Conservation (phyloP, 37 sponge, comb jelly and placozoan species). For the Oscarella lobularis region DNA sequence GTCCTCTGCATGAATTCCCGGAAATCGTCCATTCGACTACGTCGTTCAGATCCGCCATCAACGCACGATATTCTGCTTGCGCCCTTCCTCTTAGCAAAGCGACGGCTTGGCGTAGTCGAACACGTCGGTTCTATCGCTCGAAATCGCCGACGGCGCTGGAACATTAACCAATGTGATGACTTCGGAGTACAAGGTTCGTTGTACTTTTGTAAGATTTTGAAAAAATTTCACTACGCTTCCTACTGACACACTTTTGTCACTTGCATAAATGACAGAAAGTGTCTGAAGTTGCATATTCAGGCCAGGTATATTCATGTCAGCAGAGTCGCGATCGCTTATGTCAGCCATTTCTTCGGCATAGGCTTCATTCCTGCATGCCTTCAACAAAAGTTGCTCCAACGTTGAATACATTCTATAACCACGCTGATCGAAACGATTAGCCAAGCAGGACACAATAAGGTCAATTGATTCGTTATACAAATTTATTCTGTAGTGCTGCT, state of each 20-base stretch:
- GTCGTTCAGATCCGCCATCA: too few species aligned
- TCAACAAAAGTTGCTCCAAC: neutral
- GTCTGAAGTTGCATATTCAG: neutral
- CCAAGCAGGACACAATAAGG: neutral
- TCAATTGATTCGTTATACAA: slow-evolving; percentile 1
- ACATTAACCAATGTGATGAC: neutral
- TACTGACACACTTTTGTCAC: neutral
- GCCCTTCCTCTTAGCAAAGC: too few species aligned
- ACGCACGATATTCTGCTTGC: too few species aligned
- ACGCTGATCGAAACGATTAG: neutral
- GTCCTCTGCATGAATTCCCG: too few species aligned
- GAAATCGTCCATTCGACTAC: too few species aligned
- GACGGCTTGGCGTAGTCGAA: too few species aligned
- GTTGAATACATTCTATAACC: slow-evolving; percentile 1
- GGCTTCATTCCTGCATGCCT: neutral
- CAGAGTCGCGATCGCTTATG: neutral
- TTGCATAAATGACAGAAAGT: neutral
- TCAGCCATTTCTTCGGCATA: neutral
- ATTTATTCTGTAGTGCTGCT: neutral
- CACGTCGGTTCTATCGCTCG: too few species aligned
- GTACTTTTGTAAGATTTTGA: neutral
- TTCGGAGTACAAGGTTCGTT: neutral
- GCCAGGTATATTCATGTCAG: neutral
- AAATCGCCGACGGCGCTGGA: too few species aligned
- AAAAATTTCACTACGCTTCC: neutral